Conservation (phyloP, 2,797 vertebrate species). For the Vultur gryphus region DNA sequence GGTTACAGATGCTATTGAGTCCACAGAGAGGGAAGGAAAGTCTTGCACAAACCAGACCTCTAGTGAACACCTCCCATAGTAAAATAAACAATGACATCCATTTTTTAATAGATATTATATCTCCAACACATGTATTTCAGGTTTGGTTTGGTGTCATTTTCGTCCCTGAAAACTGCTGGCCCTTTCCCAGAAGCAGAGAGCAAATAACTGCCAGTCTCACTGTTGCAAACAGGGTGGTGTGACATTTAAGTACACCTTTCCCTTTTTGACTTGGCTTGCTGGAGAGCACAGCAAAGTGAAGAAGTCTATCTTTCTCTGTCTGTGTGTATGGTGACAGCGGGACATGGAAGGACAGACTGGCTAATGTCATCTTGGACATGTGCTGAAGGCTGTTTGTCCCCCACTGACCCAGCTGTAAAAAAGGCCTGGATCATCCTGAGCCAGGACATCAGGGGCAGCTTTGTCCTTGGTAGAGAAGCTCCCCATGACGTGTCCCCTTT, state of each 20-base stretch:
- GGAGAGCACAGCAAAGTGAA: background rate
- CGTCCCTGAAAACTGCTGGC: background rate
- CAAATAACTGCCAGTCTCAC: background rate
- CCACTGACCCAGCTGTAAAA: background rate
- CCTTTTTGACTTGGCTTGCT: background rate
- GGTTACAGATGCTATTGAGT: background rate
- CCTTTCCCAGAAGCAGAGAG: background rate
- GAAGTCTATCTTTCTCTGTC: background rate
- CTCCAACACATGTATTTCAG: background rate
- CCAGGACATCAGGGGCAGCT: background rate
- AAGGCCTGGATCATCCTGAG: background rate
- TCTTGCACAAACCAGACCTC: background rate
- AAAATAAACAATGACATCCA: background rate
- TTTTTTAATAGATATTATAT: background rate
- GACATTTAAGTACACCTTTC: background rate
- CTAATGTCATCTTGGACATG: background rate
- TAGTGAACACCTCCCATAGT: background rate
- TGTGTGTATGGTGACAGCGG: background rate
- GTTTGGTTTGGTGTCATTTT: background rate
- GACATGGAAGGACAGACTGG: background rate
- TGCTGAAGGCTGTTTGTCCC: background rate
- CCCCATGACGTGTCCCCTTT: rapidly evolving
- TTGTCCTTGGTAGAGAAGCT: background rate
- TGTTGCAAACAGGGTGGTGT: background rate
- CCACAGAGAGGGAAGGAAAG: background rate